These are phyloP conservation scores for Xenotilapia leptura DNA, from an alignment of 2,113 vertebrate species.

Conservation along the genomic window DNA sequence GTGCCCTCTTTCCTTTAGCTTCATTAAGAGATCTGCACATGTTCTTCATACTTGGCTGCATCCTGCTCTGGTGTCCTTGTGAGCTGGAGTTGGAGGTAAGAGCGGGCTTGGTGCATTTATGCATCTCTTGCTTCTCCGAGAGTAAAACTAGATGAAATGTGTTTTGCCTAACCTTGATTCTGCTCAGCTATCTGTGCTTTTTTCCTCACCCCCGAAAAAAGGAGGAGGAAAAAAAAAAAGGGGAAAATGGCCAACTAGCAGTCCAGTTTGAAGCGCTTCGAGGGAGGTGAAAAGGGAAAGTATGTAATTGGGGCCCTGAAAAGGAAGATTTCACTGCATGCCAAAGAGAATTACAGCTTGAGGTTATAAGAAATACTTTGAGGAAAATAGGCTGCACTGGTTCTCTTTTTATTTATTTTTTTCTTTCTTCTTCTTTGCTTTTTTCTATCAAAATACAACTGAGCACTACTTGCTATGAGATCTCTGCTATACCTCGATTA, in stretches of 20 bases:
- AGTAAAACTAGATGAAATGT: constrained; percentile 25
- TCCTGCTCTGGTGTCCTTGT: constrained; percentile 42
- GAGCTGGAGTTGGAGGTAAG: constrained; percentile 2
- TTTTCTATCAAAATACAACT: neutral
- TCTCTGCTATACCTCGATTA: constrained; percentile 7
- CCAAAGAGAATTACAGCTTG: constrained; percentile 37
- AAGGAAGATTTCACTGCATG: constrained; percentile 22
- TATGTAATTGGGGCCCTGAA: constrained; percentile 42
- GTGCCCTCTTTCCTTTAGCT: neutral
- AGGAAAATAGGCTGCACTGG: neutral
- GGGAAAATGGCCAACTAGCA: constrained; percentile 15
- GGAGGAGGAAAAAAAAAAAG: neutral
- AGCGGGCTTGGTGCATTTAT: neutral
- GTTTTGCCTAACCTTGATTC: constrained; percentile 36
- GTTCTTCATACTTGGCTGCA: neutral
- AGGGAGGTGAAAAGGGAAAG: neutral
- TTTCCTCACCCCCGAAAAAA: neutral
- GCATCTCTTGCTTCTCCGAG: neutral
- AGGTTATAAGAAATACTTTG: neutral
- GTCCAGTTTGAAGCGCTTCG: neutral
- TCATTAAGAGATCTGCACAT: constrained; percentile 34
- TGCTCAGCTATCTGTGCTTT: neutral
- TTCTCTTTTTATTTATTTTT: neutral
- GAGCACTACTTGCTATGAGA: neutral
- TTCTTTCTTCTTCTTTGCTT: neutral